A percentile compares a stretch with the other conserved stretches of the same genome.
Conservation (phyloP, 2,888 invertebrate genomes). For the Mystacides longicornis region DNA sequence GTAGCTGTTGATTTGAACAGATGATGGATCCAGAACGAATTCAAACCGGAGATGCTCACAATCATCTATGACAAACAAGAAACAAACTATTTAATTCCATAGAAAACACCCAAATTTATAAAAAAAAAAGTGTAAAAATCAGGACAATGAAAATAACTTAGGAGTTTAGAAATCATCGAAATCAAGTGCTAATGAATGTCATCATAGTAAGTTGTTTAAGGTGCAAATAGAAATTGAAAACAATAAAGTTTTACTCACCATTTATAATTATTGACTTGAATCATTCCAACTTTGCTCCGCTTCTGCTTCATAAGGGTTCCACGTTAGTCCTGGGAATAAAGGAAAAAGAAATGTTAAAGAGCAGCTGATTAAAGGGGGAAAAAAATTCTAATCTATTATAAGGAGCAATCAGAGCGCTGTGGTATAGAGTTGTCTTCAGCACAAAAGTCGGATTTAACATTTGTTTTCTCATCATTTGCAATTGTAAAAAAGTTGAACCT, state of each 20-base stretch:
- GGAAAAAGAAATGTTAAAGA: too few species aligned
- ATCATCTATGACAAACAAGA: not conserved
- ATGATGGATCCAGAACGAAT: not conserved
- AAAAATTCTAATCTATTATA: too few species aligned
- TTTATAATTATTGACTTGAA: too few species aligned
- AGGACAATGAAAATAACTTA: conserved; percentile 9
- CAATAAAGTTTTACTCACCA: too few species aligned
- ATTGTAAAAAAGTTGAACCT: too few species aligned
- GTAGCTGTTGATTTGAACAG: not conserved
- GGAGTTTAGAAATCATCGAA: conserved; percentile 18
- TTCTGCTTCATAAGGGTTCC: too few species aligned
- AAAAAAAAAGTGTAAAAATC: not conserved
- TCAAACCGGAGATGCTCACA: too few species aligned
- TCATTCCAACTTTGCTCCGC: too few species aligned
- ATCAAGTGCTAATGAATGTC: conserved; percentile 23
- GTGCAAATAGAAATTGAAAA: too few species aligned
- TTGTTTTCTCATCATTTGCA: conserved; percentile 22
- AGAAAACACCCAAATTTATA: not conserved
- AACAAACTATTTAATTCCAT: not conserved
- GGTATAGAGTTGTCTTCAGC: conserved; percentile 26
- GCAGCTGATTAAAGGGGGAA: too few species aligned
- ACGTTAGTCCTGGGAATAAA: too few species aligned
- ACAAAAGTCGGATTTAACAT: conserved; percentile 23
- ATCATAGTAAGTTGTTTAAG: conserved; percentile 16
- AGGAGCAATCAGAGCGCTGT: conserved; percentile 24